These are phyloP conservation scores for Globicephala melas DNA, from an alignment of 2,113 vertebrate species.

Conservation along the genomic window DNA sequence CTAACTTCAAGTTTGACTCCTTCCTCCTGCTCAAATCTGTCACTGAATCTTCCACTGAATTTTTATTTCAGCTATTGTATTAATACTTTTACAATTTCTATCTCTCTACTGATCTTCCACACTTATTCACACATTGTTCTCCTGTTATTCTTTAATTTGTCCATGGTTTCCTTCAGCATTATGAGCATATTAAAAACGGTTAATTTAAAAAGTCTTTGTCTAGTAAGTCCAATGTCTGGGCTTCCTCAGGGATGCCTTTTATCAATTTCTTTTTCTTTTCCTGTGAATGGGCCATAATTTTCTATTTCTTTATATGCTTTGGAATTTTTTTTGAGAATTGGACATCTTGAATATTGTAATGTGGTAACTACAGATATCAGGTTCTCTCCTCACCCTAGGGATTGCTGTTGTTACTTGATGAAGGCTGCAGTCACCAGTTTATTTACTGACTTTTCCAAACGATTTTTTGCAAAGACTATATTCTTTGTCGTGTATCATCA, in stretches of 20 bases:
- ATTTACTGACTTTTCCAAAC: background rate
- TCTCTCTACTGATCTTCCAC: background rate
- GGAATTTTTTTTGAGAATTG: background rate
- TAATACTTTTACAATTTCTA: background rate
- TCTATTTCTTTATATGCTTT: background rate
- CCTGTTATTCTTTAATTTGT: background rate
- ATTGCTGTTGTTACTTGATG: background rate
- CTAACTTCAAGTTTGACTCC: background rate
- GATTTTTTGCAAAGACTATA: background rate
- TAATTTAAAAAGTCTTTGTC: background rate
- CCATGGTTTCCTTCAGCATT: background rate
- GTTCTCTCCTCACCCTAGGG: background rate
- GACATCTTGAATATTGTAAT: background rate
- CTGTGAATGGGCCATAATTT: background rate
- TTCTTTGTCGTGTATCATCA: background rate
- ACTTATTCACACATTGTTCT: background rate
- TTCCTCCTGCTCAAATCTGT: background rate
- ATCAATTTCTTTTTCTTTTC: background rate
- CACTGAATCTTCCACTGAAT: background rate
- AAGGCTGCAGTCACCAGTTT: background rate
- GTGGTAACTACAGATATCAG: conserved; percentile 3
- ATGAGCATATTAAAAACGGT: background rate
- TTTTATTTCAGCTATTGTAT: conserved; percentile 23
- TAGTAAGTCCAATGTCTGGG: background rate
- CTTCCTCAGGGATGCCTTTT: background rate